Percentiles rank a stretch among this genome's conserved stretches.
These are phyloP conservation scores for Lophura nycthemera DNA, from an alignment of 2,113 vertebrate genomes.

Conservation along the genomic window DNA sequence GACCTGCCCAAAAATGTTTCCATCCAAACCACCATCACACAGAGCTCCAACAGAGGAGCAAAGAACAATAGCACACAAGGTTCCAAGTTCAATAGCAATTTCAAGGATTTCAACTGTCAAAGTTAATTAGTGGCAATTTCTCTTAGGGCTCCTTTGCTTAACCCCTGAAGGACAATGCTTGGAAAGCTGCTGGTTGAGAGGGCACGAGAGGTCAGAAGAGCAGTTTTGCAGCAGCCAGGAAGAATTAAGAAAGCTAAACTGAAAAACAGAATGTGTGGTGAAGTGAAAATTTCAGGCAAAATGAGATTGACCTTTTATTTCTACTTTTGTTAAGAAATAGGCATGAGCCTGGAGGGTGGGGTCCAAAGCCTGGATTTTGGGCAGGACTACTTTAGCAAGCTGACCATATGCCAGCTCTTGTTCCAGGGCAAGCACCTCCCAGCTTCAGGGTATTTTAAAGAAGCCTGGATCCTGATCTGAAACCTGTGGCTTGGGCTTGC, in stretches of 20 bases:
- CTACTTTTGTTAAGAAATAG: not conserved
- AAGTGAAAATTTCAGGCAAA: not conserved
- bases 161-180: not conserved
- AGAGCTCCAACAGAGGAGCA: slow-evolving; percentile 51
- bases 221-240: not conserved
- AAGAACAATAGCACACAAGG: slow-evolving; percentile 60
- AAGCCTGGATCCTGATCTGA: not conserved
- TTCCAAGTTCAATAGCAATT: slow-evolving; percentile 72
- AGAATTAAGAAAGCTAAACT: not conserved
- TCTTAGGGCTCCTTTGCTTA: slow-evolving; percentile 35
- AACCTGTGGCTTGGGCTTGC: slow-evolving; percentile 12
- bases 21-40: slow-evolving; percentile 66
- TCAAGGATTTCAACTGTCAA: slow-evolving; percentile 54
- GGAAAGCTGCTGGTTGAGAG: not conserved
- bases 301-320: not conserved
- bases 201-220: not conserved
- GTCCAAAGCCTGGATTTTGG: slow-evolving; percentile 18
- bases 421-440: slow-evolving; percentile 26
- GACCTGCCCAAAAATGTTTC: slow-evolving; percentile 69
- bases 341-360: slow-evolving; percentile 28
- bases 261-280: not conserved
- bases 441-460: not conserved
- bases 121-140: slow-evolving; percentile 51
- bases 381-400: slow-evolving; percentile 51
- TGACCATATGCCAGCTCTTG: slow-evolving; percentile 4